Evolutionary conservation across 2,888 invertebrate species (phyloP), one percentile per base, ranked within the genome.

Genomic region (Dinocampus coccinellae): DNA sequence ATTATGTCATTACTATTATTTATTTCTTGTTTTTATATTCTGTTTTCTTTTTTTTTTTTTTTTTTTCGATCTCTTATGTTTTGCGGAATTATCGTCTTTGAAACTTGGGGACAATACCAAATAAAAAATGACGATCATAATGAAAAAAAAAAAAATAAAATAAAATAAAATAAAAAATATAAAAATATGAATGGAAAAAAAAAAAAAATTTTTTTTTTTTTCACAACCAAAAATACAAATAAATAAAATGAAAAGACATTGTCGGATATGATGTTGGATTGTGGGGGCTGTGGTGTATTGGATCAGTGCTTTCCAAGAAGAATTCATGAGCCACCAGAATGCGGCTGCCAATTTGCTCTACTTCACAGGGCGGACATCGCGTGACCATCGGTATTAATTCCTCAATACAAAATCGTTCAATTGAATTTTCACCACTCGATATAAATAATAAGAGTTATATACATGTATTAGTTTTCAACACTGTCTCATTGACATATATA

Each of bases 301-400:
- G 94, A 95, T 89, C 93, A 93, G 90, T 95, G 95, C 92, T 95
- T 95, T 92, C 93, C 94, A 80, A 91, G 94, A 83, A 91, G 93
- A 87, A 90, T 92, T 88, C 90, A 91, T 80, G 91, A 92, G 79
- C 91, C 93, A 80, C 93, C 95, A 87, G 95, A 95, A 89, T 95
- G 95, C 88, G 95, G 95, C 89, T 95, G 95, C 91, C 95, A 95
- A 89, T 95, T 95, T 90, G 95, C 95, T 84, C 91, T 95, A 86
- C 92, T 95, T 86, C 95, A 95, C 90, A 93, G 95, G 87, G 95
- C 92, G 82, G 93, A 93, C 86, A 92, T 92, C 88, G 91, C 87
- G 85, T 87, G 86, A 87, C 86, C 83, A 86, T 85, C 85, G 87
- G 87, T 87, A 87, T 82, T 82, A 47, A 71, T 55, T 57, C 24